A percentile compares a stretch with the other conserved stretches of the same genome.
These are phyloP conservation scores for Alloscopus bannaensis DNA, from an alignment of 2,888 invertebrate genomes.

Conservation along the genomic window DNA sequence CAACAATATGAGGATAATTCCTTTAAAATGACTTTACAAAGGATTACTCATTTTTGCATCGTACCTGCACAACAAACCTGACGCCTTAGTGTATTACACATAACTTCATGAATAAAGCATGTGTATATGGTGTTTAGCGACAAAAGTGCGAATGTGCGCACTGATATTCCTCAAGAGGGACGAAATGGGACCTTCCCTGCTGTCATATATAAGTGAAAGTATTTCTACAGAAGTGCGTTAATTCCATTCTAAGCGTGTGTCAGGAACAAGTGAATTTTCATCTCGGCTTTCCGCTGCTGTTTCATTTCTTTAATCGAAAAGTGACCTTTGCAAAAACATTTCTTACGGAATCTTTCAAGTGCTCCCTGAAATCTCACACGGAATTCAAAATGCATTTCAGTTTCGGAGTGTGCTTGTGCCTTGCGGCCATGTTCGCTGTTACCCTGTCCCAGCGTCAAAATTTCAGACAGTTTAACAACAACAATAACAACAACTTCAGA, in stretches of 20 bases:
- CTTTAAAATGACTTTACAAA: not conserved
- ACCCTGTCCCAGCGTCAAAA: slow-evolving; percentile 43
- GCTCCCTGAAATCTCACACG: no score
- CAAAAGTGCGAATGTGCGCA: no score
- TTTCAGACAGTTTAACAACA: slow-evolving; percentile 51
- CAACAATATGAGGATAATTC: not conserved
- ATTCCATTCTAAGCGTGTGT: slow-evolving; percentile 41
- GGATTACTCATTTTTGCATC: not conserved
- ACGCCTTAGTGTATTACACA: no score
- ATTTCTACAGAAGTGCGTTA: slow-evolving; percentile 32
- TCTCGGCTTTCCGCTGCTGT: no score
- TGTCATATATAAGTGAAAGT: slow-evolving; percentile 59
- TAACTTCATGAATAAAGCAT: no score
- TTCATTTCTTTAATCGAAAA: no score
- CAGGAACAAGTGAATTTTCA: no score
- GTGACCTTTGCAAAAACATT: slow-evolving; percentile 46
- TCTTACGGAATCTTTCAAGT: no score
- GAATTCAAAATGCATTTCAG: slow-evolving; percentile 56
- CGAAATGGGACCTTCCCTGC: slow-evolving; percentile 21
- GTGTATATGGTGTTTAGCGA: no score
- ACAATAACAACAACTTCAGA: slow-evolving; percentile 45
- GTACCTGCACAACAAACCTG: no score
- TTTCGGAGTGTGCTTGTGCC: slow-evolving; percentile 46
- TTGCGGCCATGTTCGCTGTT: slow-evolving; percentile 48
- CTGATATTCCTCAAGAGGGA: no score